Evolutionary conservation across 2,797 vertebrate genomes (phyloP), one percentile per base, ranked within the genome.

Genomic region (Sebastiscus albofasciatus): DNA sequence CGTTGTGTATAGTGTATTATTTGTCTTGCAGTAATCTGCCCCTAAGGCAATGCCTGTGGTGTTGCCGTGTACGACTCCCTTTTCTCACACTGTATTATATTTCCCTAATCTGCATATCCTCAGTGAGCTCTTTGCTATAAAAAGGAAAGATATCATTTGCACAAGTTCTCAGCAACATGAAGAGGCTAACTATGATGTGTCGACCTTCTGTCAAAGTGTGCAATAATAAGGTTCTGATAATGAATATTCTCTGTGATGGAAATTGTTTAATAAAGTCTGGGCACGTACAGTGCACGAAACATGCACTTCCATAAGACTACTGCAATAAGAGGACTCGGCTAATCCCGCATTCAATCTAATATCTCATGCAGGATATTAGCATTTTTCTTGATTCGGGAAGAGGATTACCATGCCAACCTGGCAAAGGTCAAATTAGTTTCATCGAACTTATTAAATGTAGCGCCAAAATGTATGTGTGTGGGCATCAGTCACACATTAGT

Each of bases 361-460:
- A 22, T 74, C 13, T 77, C n/a, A 61, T 64, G 75, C 69, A 73
- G 71, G 42, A 77, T 34, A 88, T 81, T 72, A 80, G 13, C 46
- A 52, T 75, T 52, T 76, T 72, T 64, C 58, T 18, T 79, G 42
- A 80, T 81, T 67, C 49, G 8, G 69, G 62, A 66, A 49, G 58
- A 79, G 42, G 68, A 88, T 89, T 81, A 77, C 62, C 80, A 89
- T 67, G 54, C 39, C 84, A 88, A 68, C 75, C 60, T 70, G 34
- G 46, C 76, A 91, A 91, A 91, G 86, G 83, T 91, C 75, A 90
- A 67, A 76, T 75, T 81, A 77, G 54, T 84, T 74, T 83, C 20
- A 60, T 52, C 5, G 18, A 67, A 81, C 72, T 72, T 59, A 87
- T 86, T 81, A 82, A 81, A 87, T 67, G 34, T 71, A 55, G 59